Evolutionary conservation across 1,140 invertebrate species (phyloP).

Genomic region (Hypothenemus hampei): DNA sequence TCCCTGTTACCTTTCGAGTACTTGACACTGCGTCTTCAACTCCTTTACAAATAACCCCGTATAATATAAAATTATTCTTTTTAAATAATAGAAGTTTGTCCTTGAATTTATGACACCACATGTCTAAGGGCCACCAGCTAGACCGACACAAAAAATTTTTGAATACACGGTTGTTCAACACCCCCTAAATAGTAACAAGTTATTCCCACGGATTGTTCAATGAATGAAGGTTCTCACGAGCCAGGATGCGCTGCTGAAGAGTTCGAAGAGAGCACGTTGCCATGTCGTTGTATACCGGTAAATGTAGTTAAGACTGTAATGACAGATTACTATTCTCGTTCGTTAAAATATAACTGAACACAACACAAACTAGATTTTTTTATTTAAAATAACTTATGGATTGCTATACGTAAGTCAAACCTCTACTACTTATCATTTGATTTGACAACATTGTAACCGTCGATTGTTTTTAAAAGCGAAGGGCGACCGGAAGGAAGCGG

Average conservation of each 20-base stretch:
- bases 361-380: too few relatives aligned
- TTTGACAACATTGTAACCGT: conserved; percentile 4
- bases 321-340: too few relatives aligned
- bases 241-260: conserved; percentile 12
- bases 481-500: conserved; percentile 20
- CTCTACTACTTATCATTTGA: neutral
- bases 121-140: conserved; percentile 8
- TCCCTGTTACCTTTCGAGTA: too few relatives aligned
- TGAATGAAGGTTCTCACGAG: conserved; percentile 20
- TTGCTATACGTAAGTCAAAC: too few relatives aligned
- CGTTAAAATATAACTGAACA: too few relatives aligned
- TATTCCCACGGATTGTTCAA: conserved; percentile 18
- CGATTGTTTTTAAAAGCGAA: conserved; percentile 6
- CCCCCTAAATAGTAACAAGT: conserved; percentile 21
- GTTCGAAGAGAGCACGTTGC: conserved; percentile 1
- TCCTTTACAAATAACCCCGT: neutral
- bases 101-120: conserved; percentile 7
- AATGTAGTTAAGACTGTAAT: too few relatives aligned
- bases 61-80: conserved; percentile 1
- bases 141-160: conserved; percentile 4
- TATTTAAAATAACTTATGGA: too few relatives aligned
- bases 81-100: neutral
- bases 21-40: too few relatives aligned
- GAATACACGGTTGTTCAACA: conserved; percentile 13
- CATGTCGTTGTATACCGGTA: too few relatives aligned